Evolutionary conservation across 1,140 invertebrate species (phyloP), one percentile per base, ranked within the genome.

Genomic region (Zaprionus ghesquierei): DNA sequence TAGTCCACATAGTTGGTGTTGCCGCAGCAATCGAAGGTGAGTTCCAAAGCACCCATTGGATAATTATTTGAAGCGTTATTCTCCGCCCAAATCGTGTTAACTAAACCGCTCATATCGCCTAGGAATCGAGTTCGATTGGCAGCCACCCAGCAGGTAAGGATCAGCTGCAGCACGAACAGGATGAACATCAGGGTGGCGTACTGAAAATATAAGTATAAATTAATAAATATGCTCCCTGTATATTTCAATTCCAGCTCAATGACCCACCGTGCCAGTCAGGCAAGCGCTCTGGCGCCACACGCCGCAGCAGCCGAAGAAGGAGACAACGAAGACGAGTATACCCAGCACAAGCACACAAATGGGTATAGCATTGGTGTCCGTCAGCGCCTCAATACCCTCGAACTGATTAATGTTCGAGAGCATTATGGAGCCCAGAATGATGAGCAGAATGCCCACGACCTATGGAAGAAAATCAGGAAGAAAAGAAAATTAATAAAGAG

Each of bases 291-390:
- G 96, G 65, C 95, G 94, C 69, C 96, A 95, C 1, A 96, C 96
- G 31, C 96, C 96, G 77, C 96, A 97, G 92, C 96, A 97, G 77
- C 96, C 96, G 81, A 97, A 95, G 93, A 96, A 97, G 12, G 96
- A 95, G 46, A 97, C 94, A 3, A 96, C 62, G 81, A 97, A 96
- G 60, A 96, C 95, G 33, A 96, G 92, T 1, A 93, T 92, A 1
- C 96, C 96, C 70, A 96, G 90, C 33, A 96, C 91, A 58, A 96
- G 96, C 38, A 97, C 93, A 10, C 94, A 91, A 77, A 95, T 94
- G 4, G 95, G 93, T 5, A 93, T 93, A 0, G 93, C 92, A n/a
- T 92, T 76, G n/a, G 92, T 90, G 59, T 93, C 87, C 38, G 92
- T 90, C 10, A 92, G 75, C 9, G 92, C 82, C 8, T 94, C 70